phyloP scores from a whole-genome alignment of 2,113 vertebrate species.

The Barnardius zonarius region DNA sequence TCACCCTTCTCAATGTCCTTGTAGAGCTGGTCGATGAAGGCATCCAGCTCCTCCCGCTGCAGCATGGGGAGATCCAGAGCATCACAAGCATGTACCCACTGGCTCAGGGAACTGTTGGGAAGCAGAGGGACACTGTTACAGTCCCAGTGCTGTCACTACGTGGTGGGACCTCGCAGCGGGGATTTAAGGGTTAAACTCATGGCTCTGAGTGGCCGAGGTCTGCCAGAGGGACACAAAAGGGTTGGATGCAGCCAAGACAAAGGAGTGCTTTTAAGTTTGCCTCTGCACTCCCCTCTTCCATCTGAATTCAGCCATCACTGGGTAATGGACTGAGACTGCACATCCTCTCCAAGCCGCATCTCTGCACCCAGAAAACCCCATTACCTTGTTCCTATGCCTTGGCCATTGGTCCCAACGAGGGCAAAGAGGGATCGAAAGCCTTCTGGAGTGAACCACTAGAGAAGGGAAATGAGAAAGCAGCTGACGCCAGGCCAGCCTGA shows the following conservation, averaged over 20 bases:
- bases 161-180: accelerated
- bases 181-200: neutral
- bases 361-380: neutral
- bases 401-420: conserved; percentile 94
- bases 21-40: conserved; percentile 96
- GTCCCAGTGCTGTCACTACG: neutral
- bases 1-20: conserved; percentile 98
- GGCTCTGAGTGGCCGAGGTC: neutral
- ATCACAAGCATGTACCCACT: conserved; percentile 96
- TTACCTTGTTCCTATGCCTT: conserved; percentile 97
- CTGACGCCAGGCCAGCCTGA: neutral
- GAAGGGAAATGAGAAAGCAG: conserved; percentile 3
- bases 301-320: neutral
- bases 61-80: conserved; percentile 84
- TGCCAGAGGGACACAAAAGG: neutral
- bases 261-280: neutral
- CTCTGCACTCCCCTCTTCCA: neutral
- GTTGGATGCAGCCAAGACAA: neutral
- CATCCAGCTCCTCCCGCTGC: conserved; percentile 90
- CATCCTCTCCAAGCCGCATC: neutral
- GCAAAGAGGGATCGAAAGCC: conserved; percentile 95
- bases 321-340: neutral
- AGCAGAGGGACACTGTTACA: neutral
- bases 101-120: conserved; percentile 86
- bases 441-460: conserved; percentile 94